Evolutionary conservation across 2,797 vertebrate species (phyloP).

Genomic region (Periparus ater): DNA sequence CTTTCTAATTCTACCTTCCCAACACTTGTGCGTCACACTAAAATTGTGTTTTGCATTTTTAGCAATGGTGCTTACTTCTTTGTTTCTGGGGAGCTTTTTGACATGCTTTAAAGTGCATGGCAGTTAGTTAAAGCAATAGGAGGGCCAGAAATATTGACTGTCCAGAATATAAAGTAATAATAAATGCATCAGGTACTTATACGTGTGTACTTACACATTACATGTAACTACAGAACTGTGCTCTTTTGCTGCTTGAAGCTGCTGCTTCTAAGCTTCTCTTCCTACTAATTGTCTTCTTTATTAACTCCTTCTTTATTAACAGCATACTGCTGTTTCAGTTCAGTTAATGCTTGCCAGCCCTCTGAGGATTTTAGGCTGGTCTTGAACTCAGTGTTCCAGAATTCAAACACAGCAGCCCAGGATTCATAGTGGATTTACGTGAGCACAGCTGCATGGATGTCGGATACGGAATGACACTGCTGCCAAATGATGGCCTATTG

Average conservation of each 20-base stretch:
- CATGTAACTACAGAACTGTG: neutral
- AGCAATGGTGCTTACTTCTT: neutral
- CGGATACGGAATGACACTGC: neutral
- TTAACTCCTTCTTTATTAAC: neutral
- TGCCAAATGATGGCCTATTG: fast-evolving
- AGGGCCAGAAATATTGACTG: neutral
- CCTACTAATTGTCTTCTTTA: neutral
- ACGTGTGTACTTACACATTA: neutral
- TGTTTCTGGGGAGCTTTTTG: neutral
- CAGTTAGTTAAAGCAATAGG: neutral
- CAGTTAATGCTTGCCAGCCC: neutral
- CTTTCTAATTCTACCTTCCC: too few species aligned
- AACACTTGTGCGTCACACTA: neutral
- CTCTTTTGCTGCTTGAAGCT: neutral
- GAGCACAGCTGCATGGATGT: neutral
- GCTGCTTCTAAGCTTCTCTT: neutral
- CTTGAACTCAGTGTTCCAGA: neutral
- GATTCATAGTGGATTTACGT: neutral
- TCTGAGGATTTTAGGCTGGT: neutral
- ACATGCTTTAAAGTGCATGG: neutral
- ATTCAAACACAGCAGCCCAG: neutral
- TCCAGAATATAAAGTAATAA: neutral
- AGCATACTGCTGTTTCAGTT: neutral
- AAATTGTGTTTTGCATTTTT: neutral
- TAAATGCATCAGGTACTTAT: neutral